Evolutionary conservation across 92 coral and sea anemone species (phyloP), one percentile per base, ranked within the genome.

Genomic region (Ricordea florida): DNA sequence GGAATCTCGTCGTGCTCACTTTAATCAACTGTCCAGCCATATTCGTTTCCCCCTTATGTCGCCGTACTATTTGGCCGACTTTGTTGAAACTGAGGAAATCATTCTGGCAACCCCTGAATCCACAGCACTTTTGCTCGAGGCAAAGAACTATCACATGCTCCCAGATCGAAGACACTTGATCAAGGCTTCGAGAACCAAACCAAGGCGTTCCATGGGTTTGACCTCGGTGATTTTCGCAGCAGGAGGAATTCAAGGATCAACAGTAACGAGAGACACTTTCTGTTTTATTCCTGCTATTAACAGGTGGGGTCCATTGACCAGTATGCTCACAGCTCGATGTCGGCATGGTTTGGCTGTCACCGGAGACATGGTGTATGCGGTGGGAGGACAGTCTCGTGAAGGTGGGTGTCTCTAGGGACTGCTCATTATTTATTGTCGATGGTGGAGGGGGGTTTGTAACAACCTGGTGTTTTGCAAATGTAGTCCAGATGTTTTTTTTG

Each of bases 291-390:
- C 99, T 1, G 62, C 88, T 44, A 79, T 80, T 0, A 96, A 96
- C 66, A 89, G 79, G 29, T 96, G 99, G 99, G 85, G 85, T 36
- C 97, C 97, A 1, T 81, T 92, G 36, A 85, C 94, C 4, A 72
- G 87, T 40, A 96, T 96, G 99, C 60, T 87, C 36, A 86, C 68
- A 1, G 99, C 99, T 24, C 65, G 99, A 68, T 96, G 99, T 52
- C 76, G 99, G 15, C 99, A 96, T 77, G 99, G 99, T 20, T 76
- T 96, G 16, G 94, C 99, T 9, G 87, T 96, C 23, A 87, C 97
- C 45, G 97, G 99, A 7, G 99, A 96, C 55, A 92, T 96, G 97
- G 99, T 96, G 35, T 96, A 96, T 80, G 96, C 99, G 20, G 99
- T 96, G 24, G 99, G 99, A 56, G 99, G 99, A 6, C 99, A 96